These are phyloP conservation scores for Brotula barbata DNA, from an alignment of 2,797 vertebrate species.

Conservation along the genomic window DNA sequence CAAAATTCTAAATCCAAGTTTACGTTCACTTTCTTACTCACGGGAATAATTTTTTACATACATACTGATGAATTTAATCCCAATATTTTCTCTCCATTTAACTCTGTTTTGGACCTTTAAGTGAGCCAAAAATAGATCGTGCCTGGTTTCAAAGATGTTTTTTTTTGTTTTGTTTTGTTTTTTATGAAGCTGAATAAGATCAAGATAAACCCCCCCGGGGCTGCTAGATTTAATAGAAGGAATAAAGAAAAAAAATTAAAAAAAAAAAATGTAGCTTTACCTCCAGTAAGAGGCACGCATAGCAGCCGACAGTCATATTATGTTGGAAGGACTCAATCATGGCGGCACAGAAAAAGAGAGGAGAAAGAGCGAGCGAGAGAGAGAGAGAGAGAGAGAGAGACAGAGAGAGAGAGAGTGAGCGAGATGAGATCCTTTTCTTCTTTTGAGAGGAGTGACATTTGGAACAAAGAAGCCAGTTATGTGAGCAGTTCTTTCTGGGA, in stretches of 20 bases:
- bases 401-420: conserved; percentile 34
- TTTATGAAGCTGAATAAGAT: conserved; percentile 15
- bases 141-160: neutral
- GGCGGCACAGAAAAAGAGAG: conserved; percentile 29
- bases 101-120: neutral
- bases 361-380: conserved; percentile 32
- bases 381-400: conserved; percentile 29
- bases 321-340: conserved; percentile 4
- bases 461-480: conserved; percentile 83
- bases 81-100: too few species aligned
- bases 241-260: too few species aligned
- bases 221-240: conserved; percentile 20
- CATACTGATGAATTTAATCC: too few species aligned
- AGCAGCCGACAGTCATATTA: conserved; percentile 6
- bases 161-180: too few species aligned
- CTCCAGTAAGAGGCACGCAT: neutral
- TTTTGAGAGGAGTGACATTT: conserved; percentile 76
- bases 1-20: too few species aligned
- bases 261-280: too few species aligned
- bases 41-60: too few species aligned
- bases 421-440: conserved; percentile 55
- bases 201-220: conserved; percentile 3
- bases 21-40: too few species aligned
- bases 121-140: neutral
- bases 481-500: conserved; percentile 74